phyloP scores from a whole-genome alignment of 1,140 invertebrate genomes.

The Tribolium castaneum region DNA sequence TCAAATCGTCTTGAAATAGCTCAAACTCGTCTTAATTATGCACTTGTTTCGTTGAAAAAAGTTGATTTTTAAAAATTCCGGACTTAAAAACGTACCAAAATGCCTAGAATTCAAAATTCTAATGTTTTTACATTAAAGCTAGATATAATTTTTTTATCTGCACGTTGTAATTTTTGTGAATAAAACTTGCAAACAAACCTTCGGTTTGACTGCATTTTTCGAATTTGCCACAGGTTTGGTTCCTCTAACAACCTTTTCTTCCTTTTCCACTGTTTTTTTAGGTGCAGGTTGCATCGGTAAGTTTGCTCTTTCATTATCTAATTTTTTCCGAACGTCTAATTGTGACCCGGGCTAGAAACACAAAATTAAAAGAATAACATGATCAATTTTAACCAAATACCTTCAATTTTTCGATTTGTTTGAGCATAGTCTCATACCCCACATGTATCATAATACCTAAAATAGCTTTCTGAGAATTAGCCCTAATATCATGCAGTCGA shows the following conservation, averaged over 20 bases:
- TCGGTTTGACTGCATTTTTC: slow-evolving; percentile 59
- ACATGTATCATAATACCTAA: slow-evolving; percentile 94
- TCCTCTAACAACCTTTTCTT: slow-evolving; percentile 65
- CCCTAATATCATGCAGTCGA: slow-evolving; percentile 90
- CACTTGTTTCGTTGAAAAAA: too few relatives aligned
- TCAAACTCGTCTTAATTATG: too few relatives aligned
- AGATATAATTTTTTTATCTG: too few relatives aligned
- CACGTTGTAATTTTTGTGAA: too few relatives aligned
- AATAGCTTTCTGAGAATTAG: slow-evolving; percentile 89
- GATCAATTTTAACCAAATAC: slow-evolving; percentile 62
- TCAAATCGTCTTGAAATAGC: too few relatives aligned
- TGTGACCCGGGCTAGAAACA: slow-evolving; percentile 80
- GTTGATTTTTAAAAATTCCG: too few relatives aligned
- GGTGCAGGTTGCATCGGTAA: slow-evolving; percentile 86
- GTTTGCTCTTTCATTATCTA: slow-evolving; percentile 89
- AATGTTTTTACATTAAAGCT: too few relatives aligned
- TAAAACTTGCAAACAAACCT: slow-evolving; percentile 42
- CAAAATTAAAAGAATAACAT: background rate
- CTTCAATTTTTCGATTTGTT: slow-evolving; percentile 85
- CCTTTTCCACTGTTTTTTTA: slow-evolving; percentile 64
- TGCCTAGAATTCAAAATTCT: too few relatives aligned
- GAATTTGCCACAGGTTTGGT: slow-evolving; percentile 57
- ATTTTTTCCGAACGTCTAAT: slow-evolving; percentile 77
- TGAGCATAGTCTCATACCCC: slow-evolving; percentile 85
- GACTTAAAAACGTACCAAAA: too few relatives aligned